Evolutionary conservation across 2,888 invertebrate genomes (phyloP).

Genomic region (Philereme vetulata): DNA sequence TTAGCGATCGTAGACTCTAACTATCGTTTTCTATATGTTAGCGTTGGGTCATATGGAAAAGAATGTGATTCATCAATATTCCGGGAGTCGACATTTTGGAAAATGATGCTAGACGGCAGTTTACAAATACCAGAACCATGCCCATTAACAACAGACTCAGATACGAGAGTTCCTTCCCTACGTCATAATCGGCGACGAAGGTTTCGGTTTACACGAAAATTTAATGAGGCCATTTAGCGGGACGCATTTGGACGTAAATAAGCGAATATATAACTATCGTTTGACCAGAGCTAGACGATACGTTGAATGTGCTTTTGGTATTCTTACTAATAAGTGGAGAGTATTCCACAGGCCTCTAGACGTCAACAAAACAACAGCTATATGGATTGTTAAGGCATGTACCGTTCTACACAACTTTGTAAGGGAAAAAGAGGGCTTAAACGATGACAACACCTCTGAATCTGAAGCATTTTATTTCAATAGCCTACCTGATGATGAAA

Average conservation of each 20-base stretch:
- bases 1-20: conserved; percentile 40
- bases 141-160: conserved; percentile 32
- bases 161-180: conserved; percentile 34
- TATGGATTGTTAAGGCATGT: no score
- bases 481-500: no score
- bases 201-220: conserved; percentile 29
- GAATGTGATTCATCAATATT: conserved; percentile 42
- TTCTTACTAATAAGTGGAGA: no score
- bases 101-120: conserved; percentile 38
- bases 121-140: conserved; percentile 37
- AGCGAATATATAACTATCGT: conserved; percentile 29
- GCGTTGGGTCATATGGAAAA: conserved; percentile 40
- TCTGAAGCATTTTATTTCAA: no score
- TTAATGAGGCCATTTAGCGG: conserved; percentile 28
- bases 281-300: conserved; percentile 6
- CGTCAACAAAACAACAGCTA: no score
- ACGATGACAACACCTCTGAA: no score
- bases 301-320: no score
- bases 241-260: conserved; percentile 27
- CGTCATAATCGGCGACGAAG: conserved; percentile 29
- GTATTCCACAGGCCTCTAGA: no score
- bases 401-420: no score
- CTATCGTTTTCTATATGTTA: conserved; percentile 37
- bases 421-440: no score
- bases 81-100: conserved; percentile 38